Base-by-base conservation (phyloP, 2,113 vertebrate genomes). In the Morone chrysops region DNA sequence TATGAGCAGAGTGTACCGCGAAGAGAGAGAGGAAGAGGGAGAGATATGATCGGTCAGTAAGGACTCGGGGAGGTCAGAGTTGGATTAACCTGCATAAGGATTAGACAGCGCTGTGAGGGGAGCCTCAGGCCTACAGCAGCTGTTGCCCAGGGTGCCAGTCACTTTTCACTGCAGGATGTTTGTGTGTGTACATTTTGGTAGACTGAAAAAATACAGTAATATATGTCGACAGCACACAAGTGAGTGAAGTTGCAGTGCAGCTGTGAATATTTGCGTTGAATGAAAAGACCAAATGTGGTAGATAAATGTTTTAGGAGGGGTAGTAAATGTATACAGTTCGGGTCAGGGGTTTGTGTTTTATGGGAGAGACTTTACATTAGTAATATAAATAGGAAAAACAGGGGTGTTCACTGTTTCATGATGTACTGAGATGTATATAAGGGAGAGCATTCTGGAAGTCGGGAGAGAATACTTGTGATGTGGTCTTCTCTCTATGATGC, bases 1-100 rank as follows among this genome's bases (percentile, higher is more conserved):
- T 72, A 72, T 69, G 76, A 68, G 73, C 41, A n/a, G 8, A 79
- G 80, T 41, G 81, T 67, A 22, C 14, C 18, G 22, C 75, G 51
- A 68, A 83, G 90, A 80, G 45, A 8, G 83, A 69, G 83, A 67
- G 76, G 84, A 81, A 61, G 83, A 82, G 77, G 60, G 47, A 56
- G 59, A 85, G 95, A 95, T 95, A 95, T 89, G 90, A 95, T 95
- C 93, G 83, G 94, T 91, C 93, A 89, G 90, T 65, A 80, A 91
- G 90, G 94, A 90, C 93, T 92, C 84, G 89, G 90, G 84, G 90
- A 94, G 95, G 95, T 95, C 94, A 93, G 91, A 92, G 92, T 93
- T 94, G 93, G 93, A 95, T 95, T 95, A 95, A 95, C 94, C 93
- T 94, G 92, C 83, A 89, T 92, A 92, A 89, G 95, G 95, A 95